A percentile compares a stretch with the other conserved stretches of the same genome.
These are phyloP conservation scores for Anneissia japonica DNA, from an alignment of 35 echinoderm and acorn worm species.

Conservation along the genomic window DNA sequence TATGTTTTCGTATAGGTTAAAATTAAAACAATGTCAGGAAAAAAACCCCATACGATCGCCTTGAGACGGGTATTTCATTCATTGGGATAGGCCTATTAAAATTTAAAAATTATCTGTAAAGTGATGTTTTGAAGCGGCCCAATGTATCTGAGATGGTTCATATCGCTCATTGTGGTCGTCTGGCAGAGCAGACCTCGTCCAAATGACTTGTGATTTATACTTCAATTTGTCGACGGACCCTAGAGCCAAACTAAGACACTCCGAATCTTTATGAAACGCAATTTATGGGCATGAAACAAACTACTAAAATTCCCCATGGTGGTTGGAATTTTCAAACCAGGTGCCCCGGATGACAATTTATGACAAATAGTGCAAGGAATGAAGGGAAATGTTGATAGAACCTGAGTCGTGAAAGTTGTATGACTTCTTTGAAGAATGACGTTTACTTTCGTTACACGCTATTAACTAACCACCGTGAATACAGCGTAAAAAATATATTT, in stretches of 20 bases:
- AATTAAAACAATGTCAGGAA: no score
- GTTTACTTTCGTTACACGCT: no score
- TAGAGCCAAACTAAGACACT: neutral
- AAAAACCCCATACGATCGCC: no score
- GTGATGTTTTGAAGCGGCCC: no score
- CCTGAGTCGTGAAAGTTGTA: neutral
- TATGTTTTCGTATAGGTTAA: no score
- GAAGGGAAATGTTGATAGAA: neutral
- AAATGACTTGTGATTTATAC: neutral
- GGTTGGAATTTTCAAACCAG: neutral
- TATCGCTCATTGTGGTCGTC: neutral
- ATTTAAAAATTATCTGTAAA: no score
- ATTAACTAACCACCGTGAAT: no score
- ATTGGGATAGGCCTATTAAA: no score
- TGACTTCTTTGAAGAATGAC: no score
- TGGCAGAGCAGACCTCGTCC: neutral
- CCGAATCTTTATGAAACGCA: neutral
- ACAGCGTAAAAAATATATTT: no score
- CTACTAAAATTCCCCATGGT: neutral
- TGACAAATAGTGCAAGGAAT: neutral
- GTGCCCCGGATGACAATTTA: neutral
- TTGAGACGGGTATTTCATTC: no score
- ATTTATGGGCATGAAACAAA: slow-evolving; percentile 1
- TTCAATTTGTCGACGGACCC: neutral
- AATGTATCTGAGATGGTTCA: no score